These are phyloP conservation scores for Papilio machaon DNA, from an alignment of 1,140 invertebrate species.

Conservation along the genomic window DNA sequence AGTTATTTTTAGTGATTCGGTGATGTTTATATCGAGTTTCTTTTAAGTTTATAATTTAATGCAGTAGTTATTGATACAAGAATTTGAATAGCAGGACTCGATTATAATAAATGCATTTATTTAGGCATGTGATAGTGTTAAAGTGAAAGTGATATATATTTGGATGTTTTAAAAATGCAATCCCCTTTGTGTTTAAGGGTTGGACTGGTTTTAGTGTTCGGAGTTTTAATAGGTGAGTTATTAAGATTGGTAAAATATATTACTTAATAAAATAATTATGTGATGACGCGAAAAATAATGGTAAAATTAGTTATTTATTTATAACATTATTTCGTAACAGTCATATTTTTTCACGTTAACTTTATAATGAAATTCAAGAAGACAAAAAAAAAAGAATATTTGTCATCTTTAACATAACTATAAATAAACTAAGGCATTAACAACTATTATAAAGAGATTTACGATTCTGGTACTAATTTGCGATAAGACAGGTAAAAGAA, in stretches of 20 bases:
- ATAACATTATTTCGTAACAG: too few species aligned
- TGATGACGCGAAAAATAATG: not conserved
- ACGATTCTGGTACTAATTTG: too few species aligned
- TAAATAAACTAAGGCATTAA: too few species aligned
- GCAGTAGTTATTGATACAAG: not conserved
- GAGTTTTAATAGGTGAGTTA: slow-evolving; percentile 64
- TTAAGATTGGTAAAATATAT: slow-evolving; percentile 24
- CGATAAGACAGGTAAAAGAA: too few species aligned
- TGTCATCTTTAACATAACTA: too few species aligned
- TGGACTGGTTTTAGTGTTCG: slow-evolving; percentile 62
- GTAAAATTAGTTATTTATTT: too few species aligned
- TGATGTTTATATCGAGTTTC: slow-evolving; percentile 6
- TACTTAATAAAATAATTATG: not conserved
- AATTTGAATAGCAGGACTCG: not conserved
- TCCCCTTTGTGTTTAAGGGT: slow-evolving; percentile 56
- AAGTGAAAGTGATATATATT: slow-evolving; percentile 70
- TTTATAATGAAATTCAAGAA: too few species aligned
- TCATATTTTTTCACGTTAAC: too few species aligned
- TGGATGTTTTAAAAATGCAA: slow-evolving; percentile 65
- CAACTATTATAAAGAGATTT: too few species aligned
- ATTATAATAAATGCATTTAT: slow-evolving; percentile 40
- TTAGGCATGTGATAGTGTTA: slow-evolving; percentile 56
- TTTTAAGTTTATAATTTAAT: not conserved
- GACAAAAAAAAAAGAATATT: too few species aligned
- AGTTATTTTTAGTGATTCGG: slow-evolving; percentile 41